A percentile compares a stretch with the other conserved stretches of the same genome.
phyloP scores from a whole-genome alignment of 2,797 vertebrate species.

The Pitangus sulphuratus region DNA sequence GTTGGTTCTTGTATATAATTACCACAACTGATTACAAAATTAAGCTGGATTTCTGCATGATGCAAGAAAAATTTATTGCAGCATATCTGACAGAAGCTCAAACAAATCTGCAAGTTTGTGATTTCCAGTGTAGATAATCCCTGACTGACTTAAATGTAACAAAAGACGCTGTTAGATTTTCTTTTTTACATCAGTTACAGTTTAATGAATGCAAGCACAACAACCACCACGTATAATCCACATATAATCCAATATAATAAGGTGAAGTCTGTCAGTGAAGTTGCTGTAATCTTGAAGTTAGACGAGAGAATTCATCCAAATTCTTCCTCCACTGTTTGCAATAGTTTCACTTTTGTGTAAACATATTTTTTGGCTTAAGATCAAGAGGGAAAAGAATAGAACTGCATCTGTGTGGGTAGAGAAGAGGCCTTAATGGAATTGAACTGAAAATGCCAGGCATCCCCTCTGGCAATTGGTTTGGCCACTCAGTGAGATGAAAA shows the following conservation, averaged over 20 bases:
- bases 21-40: conserved; percentile 25
- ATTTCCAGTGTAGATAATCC: conserved; percentile 23
- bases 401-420: neutral
- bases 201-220: neutral
- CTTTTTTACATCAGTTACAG: neutral
- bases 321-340: neutral
- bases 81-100: conserved; percentile 2
- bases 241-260: neutral
- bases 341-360: neutral
- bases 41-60: conserved; percentile 27
- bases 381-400: neutral
- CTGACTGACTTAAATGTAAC: neutral
- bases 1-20: conserved; percentile 1
- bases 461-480: neutral
- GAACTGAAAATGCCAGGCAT: neutral
- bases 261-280: neutral
- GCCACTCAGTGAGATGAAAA: neutral
- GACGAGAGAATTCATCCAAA: neutral
- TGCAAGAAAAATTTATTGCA: conserved; percentile 40
- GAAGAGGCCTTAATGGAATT: neutral
- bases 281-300: neutral
- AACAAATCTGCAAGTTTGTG: neutral
- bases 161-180: neutral
- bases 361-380: neutral
- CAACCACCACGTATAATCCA: neutral